Evolutionary conservation across 2,888 invertebrate genomes (phyloP).

Genomic region (Himalopsyche kuldschensis): DNA sequence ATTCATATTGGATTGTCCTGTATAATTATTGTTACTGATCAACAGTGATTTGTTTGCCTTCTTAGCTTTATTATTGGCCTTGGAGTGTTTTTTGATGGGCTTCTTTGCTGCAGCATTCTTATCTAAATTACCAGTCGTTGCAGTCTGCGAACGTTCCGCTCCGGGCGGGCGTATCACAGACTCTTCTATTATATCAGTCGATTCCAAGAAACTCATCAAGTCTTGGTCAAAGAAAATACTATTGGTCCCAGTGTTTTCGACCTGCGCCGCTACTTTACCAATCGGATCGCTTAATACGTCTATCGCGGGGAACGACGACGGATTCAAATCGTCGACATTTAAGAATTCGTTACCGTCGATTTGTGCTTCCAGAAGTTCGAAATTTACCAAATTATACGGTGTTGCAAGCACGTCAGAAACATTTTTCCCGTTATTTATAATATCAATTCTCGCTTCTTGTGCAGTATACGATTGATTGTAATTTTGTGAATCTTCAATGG

Average conservation of each 20-base stretch:
- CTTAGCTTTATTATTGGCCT: neutral
- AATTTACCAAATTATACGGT: conserved; percentile 10
- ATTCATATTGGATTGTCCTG: neutral
- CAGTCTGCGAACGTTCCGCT: neutral
- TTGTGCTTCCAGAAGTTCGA: conserved; percentile 12
- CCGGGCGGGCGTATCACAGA: neutral
- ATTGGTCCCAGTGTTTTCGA: neutral
- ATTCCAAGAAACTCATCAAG: neutral
- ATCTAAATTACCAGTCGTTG: neutral
- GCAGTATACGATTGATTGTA: neutral
- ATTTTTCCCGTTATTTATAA: neutral
- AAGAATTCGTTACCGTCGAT: conserved; percentile 16
- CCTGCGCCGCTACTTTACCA: neutral
- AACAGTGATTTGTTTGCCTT: neutral
- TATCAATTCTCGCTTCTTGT: neutral
- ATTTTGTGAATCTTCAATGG: neutral
- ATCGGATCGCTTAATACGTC: neutral
- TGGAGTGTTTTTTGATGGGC: neutral
- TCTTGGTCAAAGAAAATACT: neutral
- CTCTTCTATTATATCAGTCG: neutral
- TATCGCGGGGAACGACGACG: neutral
- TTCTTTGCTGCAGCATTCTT: neutral
- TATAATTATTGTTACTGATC: neutral
- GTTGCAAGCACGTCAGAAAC: neutral
- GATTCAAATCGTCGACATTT: conserved; percentile 15